phyloP scores from a whole-genome alignment of 2,113 vertebrate species.

The Leptocoma aspasia region DNA sequence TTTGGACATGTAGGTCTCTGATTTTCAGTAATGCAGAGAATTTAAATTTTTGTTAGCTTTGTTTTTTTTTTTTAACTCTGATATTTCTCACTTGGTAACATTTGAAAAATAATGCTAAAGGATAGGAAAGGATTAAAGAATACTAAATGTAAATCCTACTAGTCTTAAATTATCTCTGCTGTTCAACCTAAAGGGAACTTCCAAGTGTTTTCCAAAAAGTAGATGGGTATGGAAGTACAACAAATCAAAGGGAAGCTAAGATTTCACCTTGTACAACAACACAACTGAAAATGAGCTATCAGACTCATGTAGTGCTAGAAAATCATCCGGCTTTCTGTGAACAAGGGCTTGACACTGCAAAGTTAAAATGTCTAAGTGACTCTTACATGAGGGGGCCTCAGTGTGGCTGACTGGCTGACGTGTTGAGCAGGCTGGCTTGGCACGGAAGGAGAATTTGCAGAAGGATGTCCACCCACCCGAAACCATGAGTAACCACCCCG shows the following conservation, averaged over 20 bases:
- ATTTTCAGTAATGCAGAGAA: neutral
- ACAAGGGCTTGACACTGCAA: constrained; percentile 14
- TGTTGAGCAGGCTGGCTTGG: neutral
- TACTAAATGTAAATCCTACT: neutral
- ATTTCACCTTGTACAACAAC: neutral
- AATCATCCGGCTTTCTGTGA: constrained; percentile 33
- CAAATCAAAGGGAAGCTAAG: neutral
- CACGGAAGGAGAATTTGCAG: neutral
- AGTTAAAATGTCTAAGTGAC: neutral
- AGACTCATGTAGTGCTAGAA: constrained; percentile 1
- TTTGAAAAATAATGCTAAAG: neutral
- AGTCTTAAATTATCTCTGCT: neutral
- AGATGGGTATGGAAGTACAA: neutral
- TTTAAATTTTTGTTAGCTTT: neutral
- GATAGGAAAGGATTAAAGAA: neutral
- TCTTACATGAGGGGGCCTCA: neutral
- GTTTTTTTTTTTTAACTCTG: neutral
- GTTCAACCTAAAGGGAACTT: neutral
- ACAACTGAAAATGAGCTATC: constrained; percentile 45
- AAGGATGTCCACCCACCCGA: constrained; percentile 32
- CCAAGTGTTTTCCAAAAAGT: neutral
- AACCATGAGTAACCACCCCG: constrained; percentile 15
- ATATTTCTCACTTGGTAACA: neutral
- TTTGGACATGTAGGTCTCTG: neutral
- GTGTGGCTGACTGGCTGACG: neutral